Evolutionary conservation across 2,888 invertebrate genomes (phyloP).

Genomic region (Seira ritae): DNA sequence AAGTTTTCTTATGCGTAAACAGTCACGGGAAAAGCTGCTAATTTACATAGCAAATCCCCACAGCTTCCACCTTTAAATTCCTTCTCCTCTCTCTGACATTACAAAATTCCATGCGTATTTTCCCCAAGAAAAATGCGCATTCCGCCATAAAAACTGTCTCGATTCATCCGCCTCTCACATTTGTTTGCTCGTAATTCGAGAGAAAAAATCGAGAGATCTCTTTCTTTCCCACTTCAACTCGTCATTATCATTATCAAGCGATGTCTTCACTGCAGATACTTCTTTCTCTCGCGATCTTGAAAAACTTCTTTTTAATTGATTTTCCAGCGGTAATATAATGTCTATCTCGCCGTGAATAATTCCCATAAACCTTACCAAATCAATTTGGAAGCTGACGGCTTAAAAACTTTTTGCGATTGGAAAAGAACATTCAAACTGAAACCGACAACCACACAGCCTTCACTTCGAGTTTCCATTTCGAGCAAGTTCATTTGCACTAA

Average conservation of each 20-base stretch:
- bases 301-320: conserved; percentile 17
- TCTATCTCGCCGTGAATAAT: background rate
- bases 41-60: conserved; percentile 32
- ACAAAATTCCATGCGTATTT: background rate
- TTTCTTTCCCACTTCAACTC: too few relatives aligned
- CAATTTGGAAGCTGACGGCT: background rate
- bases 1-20: background rate
- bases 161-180: background rate
- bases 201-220: too few relatives aligned
- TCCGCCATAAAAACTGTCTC: background rate
- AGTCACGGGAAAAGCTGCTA: conserved; percentile 5
- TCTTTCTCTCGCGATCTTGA: too few relatives aligned
- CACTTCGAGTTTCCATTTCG: too few relatives aligned
- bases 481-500: background rate
- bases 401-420: background rate
- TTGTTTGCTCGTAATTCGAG: background rate
- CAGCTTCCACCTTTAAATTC: too few relatives aligned
- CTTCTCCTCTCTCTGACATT: background rate
- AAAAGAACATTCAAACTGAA: background rate
- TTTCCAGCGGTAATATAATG: background rate
- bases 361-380: background rate
- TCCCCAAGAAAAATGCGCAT: background rate
- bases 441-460: too few relatives aligned
- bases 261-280: too few relatives aligned
- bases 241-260: too few relatives aligned